phyloP scores from a whole-genome alignment of 2,113 vertebrate genomes.

The Neoarius graeffei region DNA sequence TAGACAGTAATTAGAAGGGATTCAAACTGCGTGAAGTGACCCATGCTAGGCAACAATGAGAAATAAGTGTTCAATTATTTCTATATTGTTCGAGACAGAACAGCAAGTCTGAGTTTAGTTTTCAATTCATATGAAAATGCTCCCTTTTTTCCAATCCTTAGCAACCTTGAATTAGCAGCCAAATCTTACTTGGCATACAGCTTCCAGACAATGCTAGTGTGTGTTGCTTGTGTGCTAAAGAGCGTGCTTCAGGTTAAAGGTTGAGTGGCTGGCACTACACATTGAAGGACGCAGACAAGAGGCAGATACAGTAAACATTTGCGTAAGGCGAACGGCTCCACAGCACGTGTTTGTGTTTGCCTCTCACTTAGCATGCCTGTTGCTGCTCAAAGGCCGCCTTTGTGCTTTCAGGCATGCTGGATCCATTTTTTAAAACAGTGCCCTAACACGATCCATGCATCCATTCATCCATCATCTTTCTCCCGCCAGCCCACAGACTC shows the following conservation, averaged over 20 bases:
- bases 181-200: background rate
- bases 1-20: slow-evolving; percentile 9
- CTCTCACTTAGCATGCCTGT: slow-evolving; percentile 42
- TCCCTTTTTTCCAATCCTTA: background rate
- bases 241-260: slow-evolving; percentile 39
- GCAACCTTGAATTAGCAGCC: slow-evolving; percentile 13
- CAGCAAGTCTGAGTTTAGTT: background rate
- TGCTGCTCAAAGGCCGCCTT: slow-evolving; percentile 54
- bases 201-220: background rate
- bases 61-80: background rate
- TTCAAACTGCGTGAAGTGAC: slow-evolving; percentile 21
- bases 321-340: slow-evolving; percentile 44
- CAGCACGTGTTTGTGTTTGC: slow-evolving; percentile 56
- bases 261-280: slow-evolving; percentile 34
- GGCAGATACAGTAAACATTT: slow-evolving; percentile 55
- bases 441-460: slow-evolving; percentile 56
- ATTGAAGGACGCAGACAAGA: slow-evolving; percentile 48
- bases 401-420: slow-evolving; percentile 52
- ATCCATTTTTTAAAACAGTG: slow-evolving; percentile 55
- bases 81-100: background rate
- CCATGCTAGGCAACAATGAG: background rate
- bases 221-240: slow-evolving; percentile 16
- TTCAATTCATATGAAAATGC: background rate
- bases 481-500: slow-evolving; percentile 17
- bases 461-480: slow-evolving; percentile 54